A percentile compares a stretch with the other conserved stretches of the same genome.
These are phyloP conservation scores for Hassar affinis DNA, from an alignment of 2,113 vertebrate genomes.

Conservation along the genomic window DNA sequence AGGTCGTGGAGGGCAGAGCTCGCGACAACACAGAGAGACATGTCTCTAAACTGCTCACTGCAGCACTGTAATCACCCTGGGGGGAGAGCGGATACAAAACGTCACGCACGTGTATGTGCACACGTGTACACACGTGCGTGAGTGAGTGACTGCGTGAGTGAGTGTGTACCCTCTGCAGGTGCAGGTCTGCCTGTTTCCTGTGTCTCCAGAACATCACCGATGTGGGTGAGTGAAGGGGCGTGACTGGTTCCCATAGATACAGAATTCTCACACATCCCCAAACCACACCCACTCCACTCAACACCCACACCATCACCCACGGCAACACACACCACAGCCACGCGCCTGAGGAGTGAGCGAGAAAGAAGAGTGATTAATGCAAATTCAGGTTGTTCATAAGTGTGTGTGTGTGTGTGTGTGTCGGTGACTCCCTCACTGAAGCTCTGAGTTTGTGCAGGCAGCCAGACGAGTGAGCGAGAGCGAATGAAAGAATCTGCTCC, in stretches of 20 bases:
- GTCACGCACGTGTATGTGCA: not conserved
- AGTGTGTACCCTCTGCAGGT: conserved; percentile 81
- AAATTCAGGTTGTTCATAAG: not conserved
- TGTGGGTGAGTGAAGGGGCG: conserved; percentile 87
- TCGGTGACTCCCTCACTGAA: conserved; percentile 58
- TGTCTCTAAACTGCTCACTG: conserved; percentile 84
- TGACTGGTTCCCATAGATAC: conserved; percentile 91
- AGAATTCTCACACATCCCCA: conserved; percentile 92
- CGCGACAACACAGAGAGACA: conserved; percentile 86
- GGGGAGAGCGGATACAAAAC: not conserved
- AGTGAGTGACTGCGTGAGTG: not conserved
- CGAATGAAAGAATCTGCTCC: conserved; percentile 64
- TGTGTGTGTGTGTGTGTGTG: conserved; percentile 10
- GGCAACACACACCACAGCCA: conserved; percentile 95
- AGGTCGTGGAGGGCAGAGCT: conserved; percentile 81
- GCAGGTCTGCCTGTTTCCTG: conserved; percentile 91
- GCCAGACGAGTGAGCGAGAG: conserved; percentile 77
- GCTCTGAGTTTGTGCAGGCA: conserved; percentile 75
- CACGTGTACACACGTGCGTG: not conserved
- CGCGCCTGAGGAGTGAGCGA: conserved; percentile 56
- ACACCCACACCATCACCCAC: conserved; percentile 88
- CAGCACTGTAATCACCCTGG: conserved; percentile 87
- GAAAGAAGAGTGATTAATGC: not conserved
- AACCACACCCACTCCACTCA: conserved; percentile 90
- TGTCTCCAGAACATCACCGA: conserved; percentile 95